Evolutionary conservation across 2,888 invertebrate genomes (phyloP), one percentile per base, ranked within the genome.

Genomic region (Stenotaenia linearis): DNA sequence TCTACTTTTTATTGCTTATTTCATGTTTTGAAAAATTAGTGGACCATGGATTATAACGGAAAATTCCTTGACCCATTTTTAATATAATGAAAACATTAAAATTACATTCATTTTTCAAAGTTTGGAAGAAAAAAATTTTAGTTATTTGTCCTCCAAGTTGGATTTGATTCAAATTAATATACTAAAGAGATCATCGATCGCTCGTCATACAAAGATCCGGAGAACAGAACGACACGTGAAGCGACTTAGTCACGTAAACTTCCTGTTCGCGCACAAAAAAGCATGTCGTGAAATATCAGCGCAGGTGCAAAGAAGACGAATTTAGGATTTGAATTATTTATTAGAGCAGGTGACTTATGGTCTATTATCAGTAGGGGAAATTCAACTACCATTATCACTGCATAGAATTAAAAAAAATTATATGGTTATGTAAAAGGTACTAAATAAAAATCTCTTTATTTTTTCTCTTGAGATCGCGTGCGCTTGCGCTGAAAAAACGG

Each of bases 341-440:
- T 61, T 23, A 23, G 61, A 61, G 61, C 61, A 61, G 61, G 61
- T 61, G 61, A 61, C 61, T 61, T 61, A 61, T 61, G 61, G 61
- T 1, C 61, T 25, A 61, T 61, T 61, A 61, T 61, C 61, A 61
- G 3, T 9, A 61, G 61, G 45, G 40, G 45, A 45, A n/a, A 1
- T 45, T 15, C n/a, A 18, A 45, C n/a, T 45, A 18, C 40, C 40
- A 40, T 40, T 40, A 40, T 40, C 40, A 40, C 40, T 40, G 15
- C 40, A 40, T 45, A 45, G 5, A 10, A 23, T 61, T 56, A 45
- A 45, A 45, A 45, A 45, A 45, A 45, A 15, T 45, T 37, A 37
- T 37, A 12, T n/a, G n/a, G n/a, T n/a, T 37, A 37, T 37, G n/a
- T 7, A 50, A 50, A 56, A 56, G 18, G 18, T n/a, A 56, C 56